phyloP scores from a whole-genome alignment of 2,113 vertebrate genomes.

The Siniperca knerii region DNA sequence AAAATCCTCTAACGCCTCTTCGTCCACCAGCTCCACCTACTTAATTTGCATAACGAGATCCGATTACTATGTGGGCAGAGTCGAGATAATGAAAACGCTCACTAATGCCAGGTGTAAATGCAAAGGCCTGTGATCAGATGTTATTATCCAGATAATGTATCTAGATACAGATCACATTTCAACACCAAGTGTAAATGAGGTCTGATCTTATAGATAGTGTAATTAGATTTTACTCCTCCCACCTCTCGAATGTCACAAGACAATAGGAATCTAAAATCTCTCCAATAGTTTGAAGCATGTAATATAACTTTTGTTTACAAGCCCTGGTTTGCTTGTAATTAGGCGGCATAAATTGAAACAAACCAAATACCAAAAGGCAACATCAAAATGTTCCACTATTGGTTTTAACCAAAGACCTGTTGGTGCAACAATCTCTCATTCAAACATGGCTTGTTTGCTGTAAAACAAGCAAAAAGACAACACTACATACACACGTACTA shows the following conservation, averaged over 20 bases:
- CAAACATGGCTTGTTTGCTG: neutral
- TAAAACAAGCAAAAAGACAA: neutral
- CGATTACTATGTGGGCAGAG: conserved; percentile 8
- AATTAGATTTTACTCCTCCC: neutral
- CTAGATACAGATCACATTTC: neutral
- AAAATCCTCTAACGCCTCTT: no score
- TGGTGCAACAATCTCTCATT: neutral
- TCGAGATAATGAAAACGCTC: conserved; percentile 6
- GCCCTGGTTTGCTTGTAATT: neutral
- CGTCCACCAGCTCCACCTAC: neutral
- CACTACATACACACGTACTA: neutral
- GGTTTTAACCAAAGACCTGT: neutral
- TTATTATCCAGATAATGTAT: conserved; percentile 20
- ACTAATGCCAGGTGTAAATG: conserved; percentile 16
- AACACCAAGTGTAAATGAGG: neutral
- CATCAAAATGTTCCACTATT: neutral
- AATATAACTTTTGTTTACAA: neutral
- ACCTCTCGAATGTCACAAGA: neutral
- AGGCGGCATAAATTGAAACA: neutral
- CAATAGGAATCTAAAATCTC: neutral
- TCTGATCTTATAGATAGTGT: neutral
- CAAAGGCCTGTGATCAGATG: conserved; percentile 26
- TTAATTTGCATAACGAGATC: conserved; percentile 33
- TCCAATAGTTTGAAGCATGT: neutral
- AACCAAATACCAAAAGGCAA: neutral